phyloP scores from a whole-genome alignment of 2,797 vertebrate species.

The Phoxinus dragarum region DNA sequence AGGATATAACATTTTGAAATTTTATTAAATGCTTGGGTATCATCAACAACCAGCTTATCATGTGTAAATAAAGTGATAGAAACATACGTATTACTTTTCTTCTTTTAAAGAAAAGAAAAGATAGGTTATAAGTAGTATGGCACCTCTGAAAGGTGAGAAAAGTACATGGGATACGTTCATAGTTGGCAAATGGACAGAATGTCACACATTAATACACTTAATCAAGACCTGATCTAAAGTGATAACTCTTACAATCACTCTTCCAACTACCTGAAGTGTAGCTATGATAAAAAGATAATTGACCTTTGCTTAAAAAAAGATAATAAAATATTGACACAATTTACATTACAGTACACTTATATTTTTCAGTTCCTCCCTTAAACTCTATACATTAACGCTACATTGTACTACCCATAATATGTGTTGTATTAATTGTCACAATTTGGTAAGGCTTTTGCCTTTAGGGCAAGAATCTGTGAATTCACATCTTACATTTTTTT shows the following conservation, averaged over 20 bases:
- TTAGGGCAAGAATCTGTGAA: background rate
- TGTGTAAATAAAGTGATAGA: slow-evolving; percentile 85
- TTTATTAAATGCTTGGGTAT: slow-evolving; percentile 86
- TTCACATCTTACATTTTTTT: background rate
- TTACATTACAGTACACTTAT: slow-evolving; percentile 80
- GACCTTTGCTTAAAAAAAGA: slow-evolving; percentile 72
- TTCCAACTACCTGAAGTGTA: slow-evolving; percentile 76
- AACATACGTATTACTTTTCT: slow-evolving; percentile 79
- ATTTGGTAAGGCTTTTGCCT: slow-evolving; percentile 38
- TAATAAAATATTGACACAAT: slow-evolving; percentile 77
- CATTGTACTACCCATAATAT: slow-evolving; percentile 72
- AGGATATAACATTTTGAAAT: slow-evolving; percentile 77
- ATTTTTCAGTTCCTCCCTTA: slow-evolving; percentile 73
- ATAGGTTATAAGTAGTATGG: slow-evolving; percentile 78
- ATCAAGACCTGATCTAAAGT: slow-evolving; percentile 77
- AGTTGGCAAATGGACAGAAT: slow-evolving; percentile 79
- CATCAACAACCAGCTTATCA: slow-evolving; percentile 83
- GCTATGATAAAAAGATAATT: slow-evolving; percentile 82
- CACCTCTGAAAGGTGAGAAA: slow-evolving; percentile 73
- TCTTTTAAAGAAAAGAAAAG: slow-evolving; percentile 74
- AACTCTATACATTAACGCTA: slow-evolving; percentile 81
- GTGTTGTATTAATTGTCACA: slow-evolving; percentile 58
- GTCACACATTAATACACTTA: slow-evolving; percentile 82
- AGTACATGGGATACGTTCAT: slow-evolving; percentile 72
- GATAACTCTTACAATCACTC: slow-evolving; percentile 76